Evolutionary conservation across 2,888 invertebrate genomes (phyloP), one percentile per base, ranked within the genome.

Genomic region (Eupelmus urozonus): DNA sequence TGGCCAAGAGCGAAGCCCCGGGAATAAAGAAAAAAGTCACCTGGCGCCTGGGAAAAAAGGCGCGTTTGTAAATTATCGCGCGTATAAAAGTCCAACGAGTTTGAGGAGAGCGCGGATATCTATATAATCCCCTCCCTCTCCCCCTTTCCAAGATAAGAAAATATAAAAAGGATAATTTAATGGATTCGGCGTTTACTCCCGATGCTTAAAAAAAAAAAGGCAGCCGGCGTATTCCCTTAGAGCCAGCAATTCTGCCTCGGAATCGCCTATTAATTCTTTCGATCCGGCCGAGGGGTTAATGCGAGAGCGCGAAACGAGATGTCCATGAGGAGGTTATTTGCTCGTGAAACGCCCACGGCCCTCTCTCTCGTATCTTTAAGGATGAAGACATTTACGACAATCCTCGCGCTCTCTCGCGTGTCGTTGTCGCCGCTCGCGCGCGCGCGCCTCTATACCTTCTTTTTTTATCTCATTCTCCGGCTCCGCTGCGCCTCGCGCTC

Each of bases 351-450:
- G 87, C 88, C 87, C 87, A 87, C 87, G 85, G 85, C 85, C 82
- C 29, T 59, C 60, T 29, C 59, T 85, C 87, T 88, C 88, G 87
- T 89, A 88, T 88, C 88, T 89, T 76, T 87, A 87, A 85, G 86
- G 85, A 89, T 88, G 88, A 88, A 89, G 88, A 88, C 88, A 85
- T 89, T 89, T 88, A 89, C 88, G 88, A 89, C 85, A 85, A 88
- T 87, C 87, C 87, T 87, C 85, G 85, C 85, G 82, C 87, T 84
- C 29, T 20, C 45, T 25, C 62, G 60, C 67, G 75, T 45, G 76
- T 76, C 59, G 69, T 51, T 66, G 69, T 62, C 67, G 49, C 65
- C 67, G 34, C 34, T n/a, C 18, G 34, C 9, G 34, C 3, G 9
- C 34, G 49, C 49, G 49, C 49, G 11, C 49, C 3, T 49, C 4